Evolutionary conservation across 1,140 invertebrate genomes (phyloP).

Genomic region (Berghia stephanieae): DNA sequence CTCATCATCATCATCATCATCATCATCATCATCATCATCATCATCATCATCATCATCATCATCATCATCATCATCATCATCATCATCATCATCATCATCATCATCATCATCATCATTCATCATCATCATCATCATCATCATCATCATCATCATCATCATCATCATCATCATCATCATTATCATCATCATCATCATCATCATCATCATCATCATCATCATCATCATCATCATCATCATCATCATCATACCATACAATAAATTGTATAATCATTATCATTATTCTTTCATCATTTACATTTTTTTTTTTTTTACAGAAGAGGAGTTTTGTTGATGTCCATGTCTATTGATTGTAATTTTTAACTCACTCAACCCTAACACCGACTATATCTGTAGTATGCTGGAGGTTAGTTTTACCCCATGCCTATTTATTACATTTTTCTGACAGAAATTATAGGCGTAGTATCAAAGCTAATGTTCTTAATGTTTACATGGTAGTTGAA

Average conservation of each 20-base stretch:
- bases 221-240: neutral
- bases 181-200: neutral
- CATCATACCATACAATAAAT: neutral
- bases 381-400: too few relatives aligned
- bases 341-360: too few relatives aligned
- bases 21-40: neutral
- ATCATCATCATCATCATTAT: neutral
- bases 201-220: neutral
- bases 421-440: too few relatives aligned
- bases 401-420: too few relatives aligned
- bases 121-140: conserved; percentile 3
- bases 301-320: neutral
- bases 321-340: neutral
- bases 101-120: too few relatives aligned
- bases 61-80: neutral
- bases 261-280: neutral
- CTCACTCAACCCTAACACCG: too few relatives aligned
- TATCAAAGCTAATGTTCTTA: neutral
- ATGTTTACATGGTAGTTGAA: neutral
- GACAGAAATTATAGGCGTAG: too few relatives aligned
- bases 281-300: neutral
- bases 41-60: neutral
- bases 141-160: neutral
- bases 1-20: neutral
- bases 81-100: neutral